These are phyloP conservation scores for Centruroides vittatus DNA, from an alignment of 1,140 invertebrate species.

Conservation along the genomic window DNA sequence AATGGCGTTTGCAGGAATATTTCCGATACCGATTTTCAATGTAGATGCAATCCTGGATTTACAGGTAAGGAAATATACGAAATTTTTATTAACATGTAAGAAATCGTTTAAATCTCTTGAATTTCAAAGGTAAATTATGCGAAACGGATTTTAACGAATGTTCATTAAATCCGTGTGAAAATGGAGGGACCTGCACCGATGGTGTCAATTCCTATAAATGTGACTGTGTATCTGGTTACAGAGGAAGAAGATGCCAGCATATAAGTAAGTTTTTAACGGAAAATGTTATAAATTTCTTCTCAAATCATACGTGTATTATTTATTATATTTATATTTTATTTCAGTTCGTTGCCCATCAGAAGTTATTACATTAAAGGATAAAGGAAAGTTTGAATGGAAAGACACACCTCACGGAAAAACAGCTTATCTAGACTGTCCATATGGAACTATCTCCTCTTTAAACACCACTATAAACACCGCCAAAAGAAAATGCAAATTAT, in stretches of 20 bases:
- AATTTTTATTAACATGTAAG: neutral
- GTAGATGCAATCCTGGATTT: conserved; percentile 73
- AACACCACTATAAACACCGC: conserved; percentile 11
- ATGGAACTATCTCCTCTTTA: conserved; percentile 14
- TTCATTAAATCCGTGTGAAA: conserved; percentile 44
- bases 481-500: conserved; percentile 13
- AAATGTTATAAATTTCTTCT: no score
- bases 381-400: conserved; percentile 24
- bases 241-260: conserved; percentile 62
- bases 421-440: conserved; percentile 21
- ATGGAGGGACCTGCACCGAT: conserved; percentile 75
- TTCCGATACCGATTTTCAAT: conserved; percentile 48
- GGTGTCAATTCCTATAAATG: conserved; percentile 83
- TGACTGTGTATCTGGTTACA: conserved; percentile 53
- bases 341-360: conserved; percentile 22
- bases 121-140: conserved; percentile 61
- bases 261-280: conserved; percentile 1
- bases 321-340: neutral
- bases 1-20: conserved; percentile 69
- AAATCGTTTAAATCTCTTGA: neutral
- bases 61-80: conserved; percentile 1
- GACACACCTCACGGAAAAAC: conserved; percentile 19
- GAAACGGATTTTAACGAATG: conserved; percentile 87
- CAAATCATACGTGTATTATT: no score
- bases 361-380: conserved; percentile 10